phyloP scores from a whole-genome alignment of 2,113 vertebrate species.

The Todiramphus saurophagus region DNA sequence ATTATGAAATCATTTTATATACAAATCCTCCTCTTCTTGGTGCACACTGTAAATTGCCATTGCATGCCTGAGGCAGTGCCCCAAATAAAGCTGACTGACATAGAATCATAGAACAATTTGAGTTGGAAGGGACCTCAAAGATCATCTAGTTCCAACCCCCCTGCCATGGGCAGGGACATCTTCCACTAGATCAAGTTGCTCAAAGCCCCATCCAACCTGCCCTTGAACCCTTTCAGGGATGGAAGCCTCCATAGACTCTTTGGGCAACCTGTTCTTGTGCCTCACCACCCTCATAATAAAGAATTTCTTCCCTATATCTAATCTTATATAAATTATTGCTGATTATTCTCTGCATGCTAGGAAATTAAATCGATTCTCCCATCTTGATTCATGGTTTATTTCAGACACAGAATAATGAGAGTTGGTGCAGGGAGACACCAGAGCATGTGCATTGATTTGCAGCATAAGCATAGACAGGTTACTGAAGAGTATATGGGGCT shows the following conservation, averaged over 20 bases:
- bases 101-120: background rate
- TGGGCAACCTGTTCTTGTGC: background rate
- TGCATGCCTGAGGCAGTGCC: background rate
- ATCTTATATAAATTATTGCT: background rate
- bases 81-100: background rate
- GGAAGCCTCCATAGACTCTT: background rate
- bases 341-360: background rate
- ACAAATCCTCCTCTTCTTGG: conserved; percentile 22
- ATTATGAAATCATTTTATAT: conserved; percentile 16
- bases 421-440: background rate
- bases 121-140: background rate
- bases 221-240: background rate
- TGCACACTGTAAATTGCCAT: background rate
- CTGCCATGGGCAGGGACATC: background rate
- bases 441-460: background rate
- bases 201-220: background rate
- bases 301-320: background rate
- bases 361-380: background rate
- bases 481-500: accelerated
- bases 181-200: background rate
- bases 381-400: background rate
- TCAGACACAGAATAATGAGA: background rate
- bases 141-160: background rate
- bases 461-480: background rate
- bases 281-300: background rate